Percentiles rank a stretch among this genome's conserved stretches.
Evolutionary conservation across 2,797 vertebrate species (phyloP).

Genomic region (Echeneis naucrates): DNA sequence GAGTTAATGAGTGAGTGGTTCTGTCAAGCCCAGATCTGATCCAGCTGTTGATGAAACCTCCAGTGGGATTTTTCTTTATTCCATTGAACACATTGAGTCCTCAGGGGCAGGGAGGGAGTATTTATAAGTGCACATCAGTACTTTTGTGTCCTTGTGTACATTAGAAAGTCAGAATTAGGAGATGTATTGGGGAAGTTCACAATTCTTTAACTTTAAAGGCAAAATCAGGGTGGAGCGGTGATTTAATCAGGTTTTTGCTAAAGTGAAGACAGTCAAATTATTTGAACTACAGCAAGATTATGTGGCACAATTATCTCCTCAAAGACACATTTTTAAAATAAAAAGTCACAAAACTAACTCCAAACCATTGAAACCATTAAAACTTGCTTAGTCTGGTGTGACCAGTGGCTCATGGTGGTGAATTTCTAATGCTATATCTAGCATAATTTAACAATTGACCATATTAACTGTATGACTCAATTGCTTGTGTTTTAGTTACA

Average conservation of each 20-base stretch:
- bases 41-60: conserved; percentile 72
- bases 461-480: too few relatives aligned
- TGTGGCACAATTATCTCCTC: background rate
- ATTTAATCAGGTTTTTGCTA: conserved; percentile 16
- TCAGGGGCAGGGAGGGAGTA: conserved; percentile 47
- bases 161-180: conserved; percentile 57
- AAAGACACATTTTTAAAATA: background rate
- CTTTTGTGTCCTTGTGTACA: conserved; percentile 35
- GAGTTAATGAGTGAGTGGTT: conserved; percentile 46
- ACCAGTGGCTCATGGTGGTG: background rate
- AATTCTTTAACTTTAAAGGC: conserved; percentile 52
- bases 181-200: conserved; percentile 62
- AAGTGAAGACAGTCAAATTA: conserved; percentile 30
- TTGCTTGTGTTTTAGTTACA: too few relatives aligned
- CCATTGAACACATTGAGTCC: conserved; percentile 47
- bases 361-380: too few relatives aligned
- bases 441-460: too few relatives aligned
- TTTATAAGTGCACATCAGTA: conserved; percentile 24
- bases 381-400: background rate
- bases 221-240: conserved; percentile 15
- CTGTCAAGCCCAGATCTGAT: conserved; percentile 64
- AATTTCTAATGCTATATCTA: background rate
- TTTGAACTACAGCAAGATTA: conserved; percentile 8
- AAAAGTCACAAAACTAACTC: background rate
- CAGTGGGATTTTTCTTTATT: conserved; percentile 61